These are phyloP conservation scores for Parazoanthus darwini DNA, from an alignment of 92 coral and sea anemone genomes.

Conservation along the genomic window DNA sequence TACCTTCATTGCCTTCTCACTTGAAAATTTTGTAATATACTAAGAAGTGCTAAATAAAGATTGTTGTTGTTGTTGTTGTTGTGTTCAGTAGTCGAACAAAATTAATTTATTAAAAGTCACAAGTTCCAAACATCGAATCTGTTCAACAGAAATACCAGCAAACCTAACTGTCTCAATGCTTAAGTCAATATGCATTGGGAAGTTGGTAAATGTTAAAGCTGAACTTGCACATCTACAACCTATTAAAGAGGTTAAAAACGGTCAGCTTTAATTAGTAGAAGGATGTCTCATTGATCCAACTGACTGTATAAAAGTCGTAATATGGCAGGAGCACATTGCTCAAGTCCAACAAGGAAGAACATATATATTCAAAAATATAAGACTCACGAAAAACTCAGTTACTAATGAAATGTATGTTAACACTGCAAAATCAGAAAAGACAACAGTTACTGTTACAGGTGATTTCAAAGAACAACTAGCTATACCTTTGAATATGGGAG, in stretches of 20 bases:
- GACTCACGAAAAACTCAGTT: neutral
- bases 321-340: neutral
- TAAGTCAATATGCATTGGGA: neutral
- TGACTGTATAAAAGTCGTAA: neutral
- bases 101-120: too few relatives aligned
- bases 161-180: constrained; percentile 3
- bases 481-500: constrained; percentile 23
- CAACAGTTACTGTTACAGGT: constrained; percentile 24
- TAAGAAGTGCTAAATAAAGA: too few relatives aligned
- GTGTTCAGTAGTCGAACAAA: too few relatives aligned
- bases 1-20: too few relatives aligned
- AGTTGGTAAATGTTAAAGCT: constrained; percentile 12
- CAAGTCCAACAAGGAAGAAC: neutral
- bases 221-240: constrained; percentile 3
- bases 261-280: constrained; percentile 4
- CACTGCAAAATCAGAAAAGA: constrained; percentile 17
- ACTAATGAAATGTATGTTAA: neutral
- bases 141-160: constrained; percentile 8
- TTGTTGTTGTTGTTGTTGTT: too few relatives aligned
- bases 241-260: constrained; percentile 4
- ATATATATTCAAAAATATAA: constrained; percentile 16
- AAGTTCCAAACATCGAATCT: too few relatives aligned
- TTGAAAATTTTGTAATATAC: too few relatives aligned
- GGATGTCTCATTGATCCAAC: constrained; percentile 19
- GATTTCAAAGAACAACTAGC: constrained; percentile 47